These are phyloP conservation scores for Fulmarus glacialis DNA, from an alignment of 2,113 vertebrate genomes.

Conservation along the genomic window DNA sequence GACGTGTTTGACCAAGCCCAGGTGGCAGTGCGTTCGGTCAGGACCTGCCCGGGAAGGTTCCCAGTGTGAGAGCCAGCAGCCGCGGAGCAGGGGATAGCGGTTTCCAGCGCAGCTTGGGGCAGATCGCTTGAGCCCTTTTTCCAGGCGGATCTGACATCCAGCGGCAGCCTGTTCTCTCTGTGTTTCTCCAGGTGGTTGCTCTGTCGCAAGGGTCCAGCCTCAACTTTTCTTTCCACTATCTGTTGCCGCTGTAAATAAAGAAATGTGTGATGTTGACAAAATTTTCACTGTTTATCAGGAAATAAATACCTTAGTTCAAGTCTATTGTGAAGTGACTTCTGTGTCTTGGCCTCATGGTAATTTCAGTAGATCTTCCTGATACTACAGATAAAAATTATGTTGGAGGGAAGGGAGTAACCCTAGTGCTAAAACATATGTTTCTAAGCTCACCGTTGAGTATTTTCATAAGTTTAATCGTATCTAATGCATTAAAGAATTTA, in stretches of 20 bases:
- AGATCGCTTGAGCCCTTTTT: background rate
- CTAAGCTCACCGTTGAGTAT: background rate
- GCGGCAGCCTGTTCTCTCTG: background rate
- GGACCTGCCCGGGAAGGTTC: background rate
- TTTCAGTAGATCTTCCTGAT: background rate
- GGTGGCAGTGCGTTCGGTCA: background rate
- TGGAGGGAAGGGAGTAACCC: background rate
- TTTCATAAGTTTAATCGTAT: background rate
- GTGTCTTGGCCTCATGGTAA: background rate
- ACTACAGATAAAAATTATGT: background rate
- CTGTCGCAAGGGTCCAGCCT: background rate
- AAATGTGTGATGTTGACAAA: rapidly evolving
- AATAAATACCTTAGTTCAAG: background rate
- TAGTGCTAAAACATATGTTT: background rate
- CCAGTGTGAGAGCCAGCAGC: background rate
- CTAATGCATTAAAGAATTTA: background rate
- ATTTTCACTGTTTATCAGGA: background rate
- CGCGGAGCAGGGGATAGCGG: background rate
- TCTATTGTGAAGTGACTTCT: background rate
- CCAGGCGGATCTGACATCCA: background rate
- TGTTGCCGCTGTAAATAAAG: background rate
- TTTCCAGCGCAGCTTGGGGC: background rate
- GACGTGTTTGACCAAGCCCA: background rate
- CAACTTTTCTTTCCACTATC: background rate
- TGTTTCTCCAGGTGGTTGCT: background rate